Conservation (phyloP, 2,113 vertebrate species). For the Clinocottus analis region DNA sequence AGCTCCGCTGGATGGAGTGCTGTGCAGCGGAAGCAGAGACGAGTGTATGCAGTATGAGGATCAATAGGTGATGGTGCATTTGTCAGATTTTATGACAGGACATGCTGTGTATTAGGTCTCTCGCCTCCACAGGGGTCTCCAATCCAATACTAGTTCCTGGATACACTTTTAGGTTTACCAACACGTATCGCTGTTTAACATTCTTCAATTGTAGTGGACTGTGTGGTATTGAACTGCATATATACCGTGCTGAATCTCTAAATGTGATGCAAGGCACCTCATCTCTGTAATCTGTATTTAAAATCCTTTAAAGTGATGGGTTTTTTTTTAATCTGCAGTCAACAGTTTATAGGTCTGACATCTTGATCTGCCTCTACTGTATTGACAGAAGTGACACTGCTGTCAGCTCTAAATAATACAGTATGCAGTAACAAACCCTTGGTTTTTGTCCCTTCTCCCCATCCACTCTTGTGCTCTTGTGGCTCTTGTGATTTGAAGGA, state of each 20-base stretch:
- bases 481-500: background rate
- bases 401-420: conserved; percentile 31
- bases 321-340: background rate
- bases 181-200: background rate
- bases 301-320: conserved; percentile 7
- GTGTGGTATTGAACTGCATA: background rate
- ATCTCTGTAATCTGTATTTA: conserved; percentile 4
- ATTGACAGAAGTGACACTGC: conserved; percentile 36
- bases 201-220: background rate
- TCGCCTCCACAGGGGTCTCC: conserved; percentile 4
- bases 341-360: conserved; percentile 15
- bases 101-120: conserved; percentile 24
- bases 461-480: conserved; percentile 11
- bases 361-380: conserved; percentile 23
- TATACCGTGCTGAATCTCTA: background rate
- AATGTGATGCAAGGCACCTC: background rate
- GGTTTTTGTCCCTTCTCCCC: conserved; percentile 4
- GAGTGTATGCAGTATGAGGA: conserved; percentile 33
- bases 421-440: conserved; percentile 26
- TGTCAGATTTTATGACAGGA: conserved; percentile 40
- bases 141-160: background rate
- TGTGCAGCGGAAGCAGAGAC: conserved; percentile 12
- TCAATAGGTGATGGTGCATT: conserved; percentile 40
- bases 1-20: conserved; percentile 14
- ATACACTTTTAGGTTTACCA: background rate